Evolutionary conservation across 2,113 vertebrate genomes (phyloP).

Genomic region (Hydrolagus affinis): DNA sequence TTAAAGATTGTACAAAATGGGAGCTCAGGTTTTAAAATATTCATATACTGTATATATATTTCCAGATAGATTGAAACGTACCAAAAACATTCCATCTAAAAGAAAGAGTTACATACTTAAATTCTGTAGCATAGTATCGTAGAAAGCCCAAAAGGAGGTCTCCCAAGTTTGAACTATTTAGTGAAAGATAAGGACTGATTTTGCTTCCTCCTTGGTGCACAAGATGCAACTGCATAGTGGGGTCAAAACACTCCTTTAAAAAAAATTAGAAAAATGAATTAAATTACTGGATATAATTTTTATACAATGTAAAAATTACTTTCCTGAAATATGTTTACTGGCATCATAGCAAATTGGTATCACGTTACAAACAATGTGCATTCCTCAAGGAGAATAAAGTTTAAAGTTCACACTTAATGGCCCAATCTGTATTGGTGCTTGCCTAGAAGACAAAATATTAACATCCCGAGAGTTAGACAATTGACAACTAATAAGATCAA

Average conservation of each 20-base stretch:
- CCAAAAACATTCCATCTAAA: background rate
- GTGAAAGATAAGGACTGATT: constrained; percentile 73
- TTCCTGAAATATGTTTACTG: no score
- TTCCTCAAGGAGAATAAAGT: no score
- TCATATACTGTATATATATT: background rate
- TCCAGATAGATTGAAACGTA: background rate
- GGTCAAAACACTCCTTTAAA: constrained; percentile 73
- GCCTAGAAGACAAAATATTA: no score
- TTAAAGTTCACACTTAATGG: no score
- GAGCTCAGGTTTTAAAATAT: background rate
- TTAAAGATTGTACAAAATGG: background rate
- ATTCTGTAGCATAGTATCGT: constrained; percentile 80
- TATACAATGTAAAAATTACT: background rate
- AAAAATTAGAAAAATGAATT: no score
- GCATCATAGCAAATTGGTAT: no score
- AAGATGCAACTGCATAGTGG: constrained; percentile 68
- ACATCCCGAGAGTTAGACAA: no score
- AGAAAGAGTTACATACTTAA: constrained; percentile 69
- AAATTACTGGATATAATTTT: background rate
- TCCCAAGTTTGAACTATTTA: constrained; percentile 77
- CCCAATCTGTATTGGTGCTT: no score
- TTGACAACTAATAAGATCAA: no score
- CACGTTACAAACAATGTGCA: no score
- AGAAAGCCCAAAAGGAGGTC: constrained; percentile 86
- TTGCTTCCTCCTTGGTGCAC: constrained; percentile 66